A percentile compares a stretch with the other conserved stretches of the same genome.
These are phyloP conservation scores for Lordiphosa fenestrarum DNA, from an alignment of 2,888 invertebrate genomes.

Conservation along the genomic window DNA sequence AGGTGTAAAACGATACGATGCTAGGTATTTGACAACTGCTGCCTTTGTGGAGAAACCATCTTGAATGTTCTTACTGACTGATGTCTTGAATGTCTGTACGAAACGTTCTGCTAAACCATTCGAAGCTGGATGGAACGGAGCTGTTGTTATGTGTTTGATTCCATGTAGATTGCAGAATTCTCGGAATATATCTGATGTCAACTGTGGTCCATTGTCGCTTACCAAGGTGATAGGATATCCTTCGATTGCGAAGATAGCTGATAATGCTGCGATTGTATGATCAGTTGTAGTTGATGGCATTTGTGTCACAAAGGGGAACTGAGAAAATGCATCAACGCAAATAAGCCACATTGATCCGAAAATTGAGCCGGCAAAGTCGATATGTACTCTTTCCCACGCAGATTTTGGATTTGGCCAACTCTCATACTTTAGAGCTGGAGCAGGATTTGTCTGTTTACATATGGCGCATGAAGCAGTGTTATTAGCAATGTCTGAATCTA, in stretches of 20 bases:
- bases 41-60: too few species aligned
- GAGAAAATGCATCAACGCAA: neutral
- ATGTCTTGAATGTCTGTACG: neutral
- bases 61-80: neutral
- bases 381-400: neutral
- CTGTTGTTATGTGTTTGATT: conserved; percentile 1
- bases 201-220: conserved; percentile 1
- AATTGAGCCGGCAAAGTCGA: neutral
- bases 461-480: neutral
- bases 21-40: conserved; percentile 9
- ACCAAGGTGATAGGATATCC: too few species aligned
- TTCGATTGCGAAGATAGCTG: too few species aligned
- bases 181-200: neutral
- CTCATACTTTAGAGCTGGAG: neutral
- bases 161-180: conserved; percentile 1
- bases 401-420: neutral
- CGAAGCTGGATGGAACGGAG: neutral
- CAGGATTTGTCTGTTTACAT: neutral
- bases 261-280: too few species aligned
- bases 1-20: too few species aligned
- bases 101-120: too few species aligned
- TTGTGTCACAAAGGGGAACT: neutral
- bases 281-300: too few species aligned
- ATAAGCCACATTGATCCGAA: neutral
- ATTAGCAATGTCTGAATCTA: neutral